Evolutionary conservation across 1,140 invertebrate genomes (phyloP).

Genomic region (Macrotrachela quadricornifera): DNA sequence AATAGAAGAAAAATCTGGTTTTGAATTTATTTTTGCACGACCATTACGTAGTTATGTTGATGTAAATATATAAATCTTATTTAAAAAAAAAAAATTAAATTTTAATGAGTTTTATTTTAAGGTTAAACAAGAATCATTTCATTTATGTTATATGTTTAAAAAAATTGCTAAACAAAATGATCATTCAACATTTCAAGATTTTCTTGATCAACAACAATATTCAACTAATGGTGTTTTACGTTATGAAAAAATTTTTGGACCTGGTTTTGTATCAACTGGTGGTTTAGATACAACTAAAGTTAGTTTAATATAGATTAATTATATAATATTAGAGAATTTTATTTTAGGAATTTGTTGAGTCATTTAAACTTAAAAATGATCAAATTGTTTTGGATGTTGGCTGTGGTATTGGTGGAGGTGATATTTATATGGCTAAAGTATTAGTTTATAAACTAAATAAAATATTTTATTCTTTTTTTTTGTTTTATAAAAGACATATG

Average conservation of each 20-base stretch:
- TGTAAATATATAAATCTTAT: background rate
- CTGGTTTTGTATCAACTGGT: constrained; percentile 39
- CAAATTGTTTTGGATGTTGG: constrained; percentile 38
- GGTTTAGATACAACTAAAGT: constrained; percentile 33
- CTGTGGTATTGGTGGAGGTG: constrained; percentile 41
- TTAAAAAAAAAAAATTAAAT: background rate
- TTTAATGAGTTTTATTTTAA: background rate
- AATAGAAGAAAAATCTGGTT: background rate
- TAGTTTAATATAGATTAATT: too few species aligned
- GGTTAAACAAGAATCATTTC: constrained; percentile 8
- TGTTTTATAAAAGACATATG: constrained; percentile 26
- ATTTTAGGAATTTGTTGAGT: constrained; percentile 20
- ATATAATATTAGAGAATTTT: too few species aligned
- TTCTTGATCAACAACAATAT: constrained; percentile 42
- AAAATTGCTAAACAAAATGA: constrained; percentile 3
- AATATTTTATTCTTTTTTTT: background rate
- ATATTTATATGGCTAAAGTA: constrained; percentile 39
- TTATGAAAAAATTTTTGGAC: constrained; percentile 42
- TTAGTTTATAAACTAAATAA: background rate
- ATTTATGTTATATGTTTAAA: constrained; percentile 8
- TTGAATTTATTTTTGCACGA: constrained; percentile 7
- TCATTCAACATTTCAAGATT: constrained; percentile 30
- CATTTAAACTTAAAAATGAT: constrained; percentile 31
- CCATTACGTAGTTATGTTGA: constrained; percentile 5
- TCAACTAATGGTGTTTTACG: constrained; percentile 34